Evolutionary conservation across 2,888 invertebrate genomes (phyloP).

Genomic region (Lysandra coridon): DNA sequence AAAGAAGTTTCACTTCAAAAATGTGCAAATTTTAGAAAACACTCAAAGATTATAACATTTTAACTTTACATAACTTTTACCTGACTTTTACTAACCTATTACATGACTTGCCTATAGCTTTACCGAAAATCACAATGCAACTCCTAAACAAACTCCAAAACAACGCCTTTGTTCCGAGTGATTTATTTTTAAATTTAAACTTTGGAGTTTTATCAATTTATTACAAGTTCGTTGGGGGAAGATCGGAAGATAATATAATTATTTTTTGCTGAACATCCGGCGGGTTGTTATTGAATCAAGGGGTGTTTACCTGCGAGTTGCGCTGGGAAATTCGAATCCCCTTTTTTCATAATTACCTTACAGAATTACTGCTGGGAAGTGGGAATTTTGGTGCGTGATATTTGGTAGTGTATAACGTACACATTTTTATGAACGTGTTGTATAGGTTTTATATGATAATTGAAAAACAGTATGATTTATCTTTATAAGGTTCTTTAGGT

Average conservation of each 20-base stretch:
- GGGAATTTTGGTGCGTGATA: not conserved
- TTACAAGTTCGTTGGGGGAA: conserved; percentile 43
- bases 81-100: no score
- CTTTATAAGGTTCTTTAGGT: no score
- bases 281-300: conserved; percentile 72
- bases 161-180: conserved; percentile 27
- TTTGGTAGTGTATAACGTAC: not conserved
- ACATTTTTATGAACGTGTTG: not conserved
- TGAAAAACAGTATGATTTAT: no score
- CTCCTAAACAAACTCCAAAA: not conserved
- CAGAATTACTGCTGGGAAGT: not conserved
- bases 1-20: no score
- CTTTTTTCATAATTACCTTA: conserved; percentile 55
- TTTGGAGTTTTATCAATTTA: conserved; percentile 33
- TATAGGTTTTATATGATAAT: not conserved
- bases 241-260: conserved; percentile 64
- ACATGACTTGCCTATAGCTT: no score
- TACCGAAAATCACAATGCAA: not conserved
- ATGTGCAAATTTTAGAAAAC: no score
- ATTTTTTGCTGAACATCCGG: conserved; percentile 64
- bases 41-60: no score
- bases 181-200: conserved; percentile 24
- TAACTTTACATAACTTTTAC: no score
- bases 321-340: conserved; percentile 57
- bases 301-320: conserved; percentile 61